Percentiles rank a stretch among this genome's conserved stretches.
Evolutionary conservation across 2,888 invertebrate genomes (phyloP).

Genomic region (Epistrophella euchroma): DNA sequence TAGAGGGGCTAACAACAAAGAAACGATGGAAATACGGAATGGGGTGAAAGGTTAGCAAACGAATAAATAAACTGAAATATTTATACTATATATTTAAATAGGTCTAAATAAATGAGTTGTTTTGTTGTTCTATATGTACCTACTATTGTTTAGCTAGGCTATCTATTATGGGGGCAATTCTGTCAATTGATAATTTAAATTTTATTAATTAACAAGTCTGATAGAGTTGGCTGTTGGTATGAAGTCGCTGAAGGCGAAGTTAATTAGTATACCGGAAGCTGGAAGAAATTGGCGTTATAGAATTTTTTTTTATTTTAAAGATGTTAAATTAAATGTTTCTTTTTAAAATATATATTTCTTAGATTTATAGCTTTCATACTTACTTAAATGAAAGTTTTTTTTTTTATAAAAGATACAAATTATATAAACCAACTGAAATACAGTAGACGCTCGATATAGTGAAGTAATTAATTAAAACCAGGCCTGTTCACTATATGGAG

Average conservation of each 20-base stretch:
- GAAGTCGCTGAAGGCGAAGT: neutral
- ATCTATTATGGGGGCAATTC: neutral
- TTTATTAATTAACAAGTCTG: constrained; percentile 33
- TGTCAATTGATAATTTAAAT: constrained; percentile 36
- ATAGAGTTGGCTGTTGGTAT: neutral
- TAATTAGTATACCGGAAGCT: neutral
- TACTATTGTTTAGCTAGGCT: neutral
- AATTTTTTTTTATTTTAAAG: neutral
- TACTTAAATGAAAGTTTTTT: too few relatives aligned
- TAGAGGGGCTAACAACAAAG: neutral
- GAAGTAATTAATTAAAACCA: too few relatives aligned
- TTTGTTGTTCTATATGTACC: constrained; percentile 1
- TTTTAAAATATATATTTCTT: too few relatives aligned
- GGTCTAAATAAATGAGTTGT: constrained; percentile 25
- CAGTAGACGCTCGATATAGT: too few relatives aligned
- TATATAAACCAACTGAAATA: too few relatives aligned
- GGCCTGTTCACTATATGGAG: too few relatives aligned
- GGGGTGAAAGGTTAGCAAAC: constrained; percentile 63
- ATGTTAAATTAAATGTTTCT: neutral
- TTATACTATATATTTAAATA: constrained; percentile 7
- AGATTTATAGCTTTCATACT: too few relatives aligned
- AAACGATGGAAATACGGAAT: constrained; percentile 4
- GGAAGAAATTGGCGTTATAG: neutral
- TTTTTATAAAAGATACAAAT: too few relatives aligned
- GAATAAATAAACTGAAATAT: constrained; percentile 22